Evolutionary conservation across 2,888 invertebrate genomes (phyloP).

Genomic region (Archips crataeganus): DNA sequence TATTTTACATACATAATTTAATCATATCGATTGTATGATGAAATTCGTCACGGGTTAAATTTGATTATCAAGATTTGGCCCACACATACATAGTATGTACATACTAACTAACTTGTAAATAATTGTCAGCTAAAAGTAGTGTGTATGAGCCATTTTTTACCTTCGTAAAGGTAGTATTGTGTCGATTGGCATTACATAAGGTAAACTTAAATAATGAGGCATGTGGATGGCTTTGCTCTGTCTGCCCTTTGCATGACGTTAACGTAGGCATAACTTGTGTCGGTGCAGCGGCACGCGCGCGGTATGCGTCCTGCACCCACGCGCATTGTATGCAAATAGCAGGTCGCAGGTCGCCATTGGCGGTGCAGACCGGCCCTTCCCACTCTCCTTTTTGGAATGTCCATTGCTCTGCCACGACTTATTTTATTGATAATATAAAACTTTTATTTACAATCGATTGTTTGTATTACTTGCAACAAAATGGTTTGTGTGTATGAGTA

Average conservation of each 20-base stretch:
- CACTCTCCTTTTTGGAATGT: constrained; percentile 46
- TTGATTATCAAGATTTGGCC: too few species aligned
- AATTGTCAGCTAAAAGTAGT: too few species aligned
- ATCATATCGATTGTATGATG: too few species aligned
- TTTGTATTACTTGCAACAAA: constrained; percentile 12
- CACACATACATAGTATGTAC: too few species aligned
- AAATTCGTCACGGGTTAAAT: too few species aligned
- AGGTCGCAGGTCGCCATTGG: constrained; percentile 81
- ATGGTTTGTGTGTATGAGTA: neutral
- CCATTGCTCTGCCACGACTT: constrained; percentile 42
- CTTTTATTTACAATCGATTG: constrained; percentile 28
- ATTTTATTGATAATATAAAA: constrained; percentile 39
- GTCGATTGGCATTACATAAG: too few species aligned
- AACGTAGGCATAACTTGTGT: constrained; percentile 26
- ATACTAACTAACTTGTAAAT: too few species aligned
- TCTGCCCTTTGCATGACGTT: neutral
- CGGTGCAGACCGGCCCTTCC: constrained; percentile 53
- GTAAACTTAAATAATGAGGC: too few species aligned
- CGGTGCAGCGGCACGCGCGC: constrained; percentile 55
- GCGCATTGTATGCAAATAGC: constrained; percentile 84
- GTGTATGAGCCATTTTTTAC: too few species aligned
- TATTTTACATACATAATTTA: too few species aligned
- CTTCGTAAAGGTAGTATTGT: too few species aligned
- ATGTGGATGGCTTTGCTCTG: neutral
- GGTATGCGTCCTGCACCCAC: constrained; percentile 75